Evolutionary conservation across 2,113 vertebrate genomes (phyloP).

Genomic region (Phalacrocorax aristotelis): DNA sequence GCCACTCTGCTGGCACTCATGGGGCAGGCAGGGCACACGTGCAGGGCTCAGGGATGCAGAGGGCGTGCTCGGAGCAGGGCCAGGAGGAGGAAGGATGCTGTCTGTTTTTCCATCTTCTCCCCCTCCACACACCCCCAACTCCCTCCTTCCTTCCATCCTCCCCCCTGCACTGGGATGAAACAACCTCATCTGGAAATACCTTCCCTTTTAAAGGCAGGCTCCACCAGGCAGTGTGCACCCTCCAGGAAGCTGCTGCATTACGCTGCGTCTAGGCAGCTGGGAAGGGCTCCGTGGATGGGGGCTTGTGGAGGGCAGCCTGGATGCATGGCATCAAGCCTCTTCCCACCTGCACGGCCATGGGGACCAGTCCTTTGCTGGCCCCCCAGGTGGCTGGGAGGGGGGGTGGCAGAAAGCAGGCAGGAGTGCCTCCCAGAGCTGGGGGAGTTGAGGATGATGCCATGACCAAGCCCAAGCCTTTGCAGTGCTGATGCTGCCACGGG

Average conservation of each 20-base stretch:
- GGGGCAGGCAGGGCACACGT: neutral
- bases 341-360: neutral
- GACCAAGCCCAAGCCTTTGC: neutral
- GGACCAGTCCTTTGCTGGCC: neutral
- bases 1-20: fast-evolving
- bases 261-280: neutral
- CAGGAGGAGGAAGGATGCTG: slow-evolving; percentile 35
- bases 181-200: slow-evolving; percentile 59
- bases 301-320: neutral
- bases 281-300: neutral
- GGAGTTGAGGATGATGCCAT: neutral
- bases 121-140: neutral
- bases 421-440: neutral
- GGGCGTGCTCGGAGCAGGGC: neutral
- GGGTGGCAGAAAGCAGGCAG: neutral
- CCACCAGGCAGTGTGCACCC: neutral
- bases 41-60: neutral
- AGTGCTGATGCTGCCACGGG: fast-evolving
- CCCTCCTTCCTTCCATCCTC: neutral
- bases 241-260: neutral
- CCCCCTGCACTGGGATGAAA: neutral
- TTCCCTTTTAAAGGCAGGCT: slow-evolving; percentile 70
- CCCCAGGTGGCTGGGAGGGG: neutral
- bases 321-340: fast-evolving
- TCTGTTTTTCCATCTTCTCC: slow-evolving; percentile 55